Conservation (phyloP, 2,888 invertebrate genomes). For the Isotomurus palustris region DNA sequence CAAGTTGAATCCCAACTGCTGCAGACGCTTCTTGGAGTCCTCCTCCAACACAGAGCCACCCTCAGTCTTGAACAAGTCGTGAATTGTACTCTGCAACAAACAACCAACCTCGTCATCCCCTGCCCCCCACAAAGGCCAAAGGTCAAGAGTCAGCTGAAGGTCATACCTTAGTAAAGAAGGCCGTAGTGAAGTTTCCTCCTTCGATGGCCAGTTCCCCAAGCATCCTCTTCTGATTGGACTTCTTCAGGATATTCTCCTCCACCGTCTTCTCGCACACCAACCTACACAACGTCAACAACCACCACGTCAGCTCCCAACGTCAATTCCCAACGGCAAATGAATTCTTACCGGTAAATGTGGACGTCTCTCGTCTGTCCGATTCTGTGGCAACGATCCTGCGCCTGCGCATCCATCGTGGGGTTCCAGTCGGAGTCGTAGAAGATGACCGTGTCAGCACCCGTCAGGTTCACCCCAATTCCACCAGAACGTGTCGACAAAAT, state of each 20-base stretch:
- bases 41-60: neutral
- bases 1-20: too few relatives aligned
- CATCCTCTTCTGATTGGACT: conserved; percentile 94
- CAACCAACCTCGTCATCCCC: too few relatives aligned
- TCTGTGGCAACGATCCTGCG: conserved; percentile 93
- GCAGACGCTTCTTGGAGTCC: too few relatives aligned
- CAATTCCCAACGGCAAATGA: neutral
- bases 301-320: conserved; percentile 6
- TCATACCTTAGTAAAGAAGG: conserved; percentile 83
- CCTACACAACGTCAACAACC: conserved; percentile 50
- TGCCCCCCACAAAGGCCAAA: too few relatives aligned
- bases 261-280: conserved; percentile 94
- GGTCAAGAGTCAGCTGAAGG: too few relatives aligned
- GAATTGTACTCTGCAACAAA: conserved; percentile 70
- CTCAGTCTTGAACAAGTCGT: conserved; percentile 73
- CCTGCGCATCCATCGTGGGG: conserved; percentile 99
- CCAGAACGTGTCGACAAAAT: conserved; percentile 96
- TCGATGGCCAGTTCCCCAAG: conserved; percentile 97
- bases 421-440: conserved; percentile 99
- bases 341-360: conserved; percentile 74
- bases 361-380: conserved; percentile 99
- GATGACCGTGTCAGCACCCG: conserved; percentile 97
- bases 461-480: conserved; percentile 95
- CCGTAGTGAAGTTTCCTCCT: conserved; percentile 96
- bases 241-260: conserved; percentile 98